Conservation (phyloP, 2,113 vertebrate species). For the Megaceryle maxima region DNA sequence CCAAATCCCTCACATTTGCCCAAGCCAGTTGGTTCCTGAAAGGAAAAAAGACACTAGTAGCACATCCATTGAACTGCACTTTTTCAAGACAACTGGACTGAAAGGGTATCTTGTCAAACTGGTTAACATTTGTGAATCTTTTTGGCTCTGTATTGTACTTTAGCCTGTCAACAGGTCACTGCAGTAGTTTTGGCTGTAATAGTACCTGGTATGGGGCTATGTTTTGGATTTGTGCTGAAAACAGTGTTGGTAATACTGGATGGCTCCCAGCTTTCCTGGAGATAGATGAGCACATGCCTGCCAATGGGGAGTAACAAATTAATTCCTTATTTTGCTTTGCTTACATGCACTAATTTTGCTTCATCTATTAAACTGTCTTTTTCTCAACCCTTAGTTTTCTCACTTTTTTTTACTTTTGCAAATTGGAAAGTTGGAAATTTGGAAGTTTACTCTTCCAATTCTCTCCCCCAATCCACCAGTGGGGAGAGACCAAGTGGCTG, state of each 20-base stretch:
- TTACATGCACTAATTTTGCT: fast-evolving
- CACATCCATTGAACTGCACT: not conserved
- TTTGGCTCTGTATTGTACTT: not conserved
- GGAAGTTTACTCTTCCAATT: not conserved
- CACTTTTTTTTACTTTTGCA: not conserved
- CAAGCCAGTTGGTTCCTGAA: conserved; percentile 54
- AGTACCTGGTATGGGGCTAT: not conserved
- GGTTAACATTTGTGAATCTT: not conserved
- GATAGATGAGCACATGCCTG: not conserved
- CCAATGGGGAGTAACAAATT: fast-evolving
- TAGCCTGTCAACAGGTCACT: not conserved
- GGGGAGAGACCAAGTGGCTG: not conserved
- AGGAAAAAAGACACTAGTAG: not conserved
- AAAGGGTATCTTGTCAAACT: not conserved
- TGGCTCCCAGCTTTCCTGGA: not conserved
- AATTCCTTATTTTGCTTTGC: not conserved
- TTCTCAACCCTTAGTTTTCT: not conserved
- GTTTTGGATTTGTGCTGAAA: not conserved
- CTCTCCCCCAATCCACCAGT: fast-evolving
- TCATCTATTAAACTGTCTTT: not conserved
- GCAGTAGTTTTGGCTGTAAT: not conserved
- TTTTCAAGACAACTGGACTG: not conserved
- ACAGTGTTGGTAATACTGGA: not conserved
- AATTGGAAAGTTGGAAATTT: too few relatives aligned
- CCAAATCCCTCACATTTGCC: not conserved